phyloP scores from a whole-genome alignment of 2,888 invertebrate genomes.

The Oegoconia quadripuncta region DNA sequence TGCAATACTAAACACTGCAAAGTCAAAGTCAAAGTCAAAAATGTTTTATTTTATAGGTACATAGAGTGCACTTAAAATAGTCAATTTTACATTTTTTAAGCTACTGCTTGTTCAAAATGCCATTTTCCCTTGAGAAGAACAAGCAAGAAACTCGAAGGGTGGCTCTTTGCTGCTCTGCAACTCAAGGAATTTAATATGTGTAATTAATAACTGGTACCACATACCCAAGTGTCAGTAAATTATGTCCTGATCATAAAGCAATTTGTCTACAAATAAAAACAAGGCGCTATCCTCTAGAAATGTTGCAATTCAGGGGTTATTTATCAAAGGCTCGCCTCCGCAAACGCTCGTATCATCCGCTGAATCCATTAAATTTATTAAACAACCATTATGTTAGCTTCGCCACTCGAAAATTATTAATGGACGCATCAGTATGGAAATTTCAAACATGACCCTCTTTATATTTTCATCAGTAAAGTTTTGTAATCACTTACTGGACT shows the following conservation, averaged over 20 bases:
- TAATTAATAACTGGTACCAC: no score
- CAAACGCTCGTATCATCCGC: conserved; percentile 27
- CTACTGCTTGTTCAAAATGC: no score
- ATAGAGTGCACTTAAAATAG: no score
- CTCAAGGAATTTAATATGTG: no score
- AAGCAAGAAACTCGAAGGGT: no score
- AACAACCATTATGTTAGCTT: conserved; percentile 43
- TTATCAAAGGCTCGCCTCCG: conserved; percentile 37
- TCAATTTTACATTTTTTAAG: no score
- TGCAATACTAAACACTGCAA: no score
- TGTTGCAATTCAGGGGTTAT: conserved; percentile 44
- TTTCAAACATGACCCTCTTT: conserved; percentile 15
- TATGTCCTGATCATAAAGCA: neutral
- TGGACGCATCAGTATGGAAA: conserved; percentile 25
- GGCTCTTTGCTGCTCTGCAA: no score
- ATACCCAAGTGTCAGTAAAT: no score
- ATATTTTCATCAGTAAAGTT: conserved; percentile 13
- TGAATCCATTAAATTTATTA: conserved; percentile 57
- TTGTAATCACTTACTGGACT: conserved; percentile 10
- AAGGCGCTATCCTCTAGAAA: conserved; percentile 3
- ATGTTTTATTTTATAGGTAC: no score
- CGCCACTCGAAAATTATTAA: conserved; percentile 32
- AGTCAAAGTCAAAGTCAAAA: no score
- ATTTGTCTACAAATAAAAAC: conserved; percentile 3
- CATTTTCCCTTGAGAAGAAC: no score